A percentile compares a stretch with the other conserved stretches of the same genome.
Conservation (phyloP, 2,113 vertebrate genomes). For the Corythoichthys intestinalis region DNA sequence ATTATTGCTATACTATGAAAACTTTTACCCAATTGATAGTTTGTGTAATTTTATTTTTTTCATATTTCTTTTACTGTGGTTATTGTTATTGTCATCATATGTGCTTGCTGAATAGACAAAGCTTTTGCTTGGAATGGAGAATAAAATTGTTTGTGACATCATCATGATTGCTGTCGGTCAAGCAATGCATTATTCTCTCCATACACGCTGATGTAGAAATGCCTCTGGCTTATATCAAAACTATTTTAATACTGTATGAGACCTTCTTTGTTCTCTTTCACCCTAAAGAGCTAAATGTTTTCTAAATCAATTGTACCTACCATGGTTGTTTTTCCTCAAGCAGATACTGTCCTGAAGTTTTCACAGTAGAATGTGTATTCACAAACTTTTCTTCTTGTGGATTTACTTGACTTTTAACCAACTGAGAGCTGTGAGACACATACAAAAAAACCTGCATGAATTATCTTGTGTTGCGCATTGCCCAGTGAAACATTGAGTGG, state of each 20-base stretch:
- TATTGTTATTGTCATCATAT: conserved; percentile 8
- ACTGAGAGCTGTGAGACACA: conserved; percentile 33
- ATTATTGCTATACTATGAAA: not conserved
- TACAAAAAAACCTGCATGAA: conserved; percentile 34
- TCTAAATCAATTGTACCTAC: not conserved
- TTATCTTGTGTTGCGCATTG: conserved; percentile 38
- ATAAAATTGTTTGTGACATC: conserved; percentile 42
- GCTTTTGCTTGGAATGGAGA: conserved; percentile 35
- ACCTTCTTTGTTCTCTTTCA: not conserved
- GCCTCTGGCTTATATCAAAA: not conserved
- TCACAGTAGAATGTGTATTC: not conserved
- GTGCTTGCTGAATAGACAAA: conserved; percentile 23
- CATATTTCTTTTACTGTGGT: not conserved
- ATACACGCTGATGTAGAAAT: not conserved
- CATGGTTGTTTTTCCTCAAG: not conserved
- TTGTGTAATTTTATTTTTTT: conserved; percentile 16
- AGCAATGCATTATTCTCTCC: not conserved
- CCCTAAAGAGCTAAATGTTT: not conserved
- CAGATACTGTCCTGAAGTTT: not conserved
- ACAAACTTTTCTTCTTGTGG: conserved; percentile 1
- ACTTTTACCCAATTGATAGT: not conserved
- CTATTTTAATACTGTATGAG: not conserved
- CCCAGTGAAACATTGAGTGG: conserved; percentile 49
- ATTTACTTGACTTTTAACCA: conserved; percentile 21
- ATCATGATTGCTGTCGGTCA: not conserved